Percentiles rank a stretch among this genome's conserved stretches.
Evolutionary conservation across 2,888 invertebrate species (phyloP).

Genomic region (Anarsia innoxiella): DNA sequence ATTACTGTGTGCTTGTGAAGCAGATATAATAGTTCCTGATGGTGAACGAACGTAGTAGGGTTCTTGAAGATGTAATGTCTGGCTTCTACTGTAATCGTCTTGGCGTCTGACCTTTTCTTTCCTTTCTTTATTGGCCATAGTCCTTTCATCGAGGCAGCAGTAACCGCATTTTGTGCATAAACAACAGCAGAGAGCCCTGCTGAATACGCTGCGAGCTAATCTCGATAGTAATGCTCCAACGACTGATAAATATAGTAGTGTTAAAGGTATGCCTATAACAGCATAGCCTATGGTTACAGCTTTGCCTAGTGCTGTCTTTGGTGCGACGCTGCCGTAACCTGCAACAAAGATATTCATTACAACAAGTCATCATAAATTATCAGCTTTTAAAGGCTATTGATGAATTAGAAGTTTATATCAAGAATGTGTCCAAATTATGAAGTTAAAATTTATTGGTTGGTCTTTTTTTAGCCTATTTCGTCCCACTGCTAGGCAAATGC

Average conservation of each 20-base stretch:
- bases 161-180: slow-evolving; percentile 92
- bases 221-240: slow-evolving; percentile 90
- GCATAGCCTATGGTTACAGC: slow-evolving; percentile 93
- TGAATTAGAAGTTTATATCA: too few species aligned
- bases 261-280: slow-evolving; percentile 90
- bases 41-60: slow-evolving; percentile 80
- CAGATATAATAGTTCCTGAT: slow-evolving; percentile 70
- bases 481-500: too few species aligned
- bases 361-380: too few species aligned
- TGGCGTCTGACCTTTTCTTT: slow-evolving; percentile 84
- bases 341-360: too few species aligned
- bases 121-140: slow-evolving; percentile 87
- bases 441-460: too few species aligned
- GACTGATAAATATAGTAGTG: slow-evolving; percentile 89
- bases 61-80: slow-evolving; percentile 79
- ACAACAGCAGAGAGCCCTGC: slow-evolving; percentile 87
- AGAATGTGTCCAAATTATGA: too few species aligned
- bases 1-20: slow-evolving; percentile 66
- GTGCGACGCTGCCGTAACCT: slow-evolving; percentile 96
- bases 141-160: slow-evolving; percentile 89
- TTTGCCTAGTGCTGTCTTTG: slow-evolving; percentile 92
- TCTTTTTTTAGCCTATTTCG: too few species aligned
- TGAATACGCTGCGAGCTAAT: slow-evolving; percentile 87
- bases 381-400: too few species aligned
- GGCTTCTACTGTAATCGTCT: slow-evolving; percentile 75